Base-by-base conservation (phyloP, 2,797 vertebrate genomes). In the Lindbergichthys nudifrons region DNA sequence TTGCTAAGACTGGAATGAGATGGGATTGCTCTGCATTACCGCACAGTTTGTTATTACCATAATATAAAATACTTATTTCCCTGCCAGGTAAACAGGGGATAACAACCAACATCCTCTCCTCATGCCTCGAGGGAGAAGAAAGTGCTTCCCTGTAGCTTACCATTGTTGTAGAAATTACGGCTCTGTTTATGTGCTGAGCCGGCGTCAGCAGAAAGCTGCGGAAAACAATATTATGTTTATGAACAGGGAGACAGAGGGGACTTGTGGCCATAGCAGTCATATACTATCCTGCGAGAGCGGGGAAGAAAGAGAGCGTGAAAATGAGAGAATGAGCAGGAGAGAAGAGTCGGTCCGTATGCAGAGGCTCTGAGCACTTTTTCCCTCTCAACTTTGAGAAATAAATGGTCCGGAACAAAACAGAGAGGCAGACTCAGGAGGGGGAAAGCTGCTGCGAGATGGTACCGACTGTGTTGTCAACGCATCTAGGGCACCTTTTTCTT, bases 151-250 rank as follows among this genome's bases (percentile, higher is more conserved):
- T 61, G 75, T 90, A 92, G 90, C 92, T 90, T 85, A 87, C 89
- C 85, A 86, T 89, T 90, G 90, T 93, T 91, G 88, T 88, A 94
- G 92, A 94, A 94, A 95, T 94, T 91, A 94, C 84, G 74, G 84
- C 88, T 92, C 80, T 90, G 92, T 94, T 95, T 93, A 92, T 90
- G 87, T 89, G 87, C 76, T 18, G 73, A 83, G 90, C 69, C 82
- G 3, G 63, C 87, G 89, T 94, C 92, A 92, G 92, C 91, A 85
- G 79, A 93, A 92, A 91, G 80, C 84, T 77, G 75, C 41, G 26
- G 78, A 92, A 91, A 91, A 92, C 88, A 92, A 92, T 93, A 83
- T 89, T 2, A 70, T 86, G 92, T 93, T 93, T 92, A 92, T 90
- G 89, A 93, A 91, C 81, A 86, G 39, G 64, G 76, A 77, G 78